phyloP scores from a whole-genome alignment of 2,113 vertebrate species.

The Poeciliopsis prolifica region DNA sequence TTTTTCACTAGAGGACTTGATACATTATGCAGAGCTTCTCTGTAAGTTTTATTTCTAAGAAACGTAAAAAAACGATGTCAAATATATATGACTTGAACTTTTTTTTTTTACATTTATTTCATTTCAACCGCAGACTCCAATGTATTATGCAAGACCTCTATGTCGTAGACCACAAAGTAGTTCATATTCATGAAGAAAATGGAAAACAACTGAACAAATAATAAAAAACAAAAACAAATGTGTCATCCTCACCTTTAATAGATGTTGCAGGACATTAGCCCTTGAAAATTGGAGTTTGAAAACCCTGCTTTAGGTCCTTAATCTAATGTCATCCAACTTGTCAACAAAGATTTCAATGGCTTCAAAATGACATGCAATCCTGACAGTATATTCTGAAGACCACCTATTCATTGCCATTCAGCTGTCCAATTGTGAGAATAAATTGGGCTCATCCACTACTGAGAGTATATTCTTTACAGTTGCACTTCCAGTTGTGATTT shows the following conservation, averaged over 20 bases:
- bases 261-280: neutral
- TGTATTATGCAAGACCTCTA: neutral
- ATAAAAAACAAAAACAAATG: too few relatives aligned
- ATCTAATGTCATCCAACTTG: neutral
- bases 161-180: neutral
- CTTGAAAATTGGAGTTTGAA: neutral
- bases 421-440: neutral
- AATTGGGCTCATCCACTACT: conserved; percentile 25
- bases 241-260: too few relatives aligned
- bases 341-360: neutral
- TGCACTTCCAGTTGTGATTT: conserved; percentile 1
- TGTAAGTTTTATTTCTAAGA: conserved; percentile 14
- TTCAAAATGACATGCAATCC: neutral
- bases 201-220: too few relatives aligned
- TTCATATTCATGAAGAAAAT: neutral
- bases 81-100: neutral
- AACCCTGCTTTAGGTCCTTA: neutral
- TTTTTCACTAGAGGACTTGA: conserved; percentile 20
- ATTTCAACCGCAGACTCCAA: neutral
- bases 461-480: neutral
- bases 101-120: neutral
- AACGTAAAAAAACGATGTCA: neutral
- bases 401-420: neutral
- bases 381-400: neutral
- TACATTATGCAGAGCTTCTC: conserved; percentile 16